A percentile compares a stretch with the other conserved stretches of the same genome.
phyloP scores from a whole-genome alignment of 2,113 vertebrate species.

The Pelvicachromis taeniatus region DNA sequence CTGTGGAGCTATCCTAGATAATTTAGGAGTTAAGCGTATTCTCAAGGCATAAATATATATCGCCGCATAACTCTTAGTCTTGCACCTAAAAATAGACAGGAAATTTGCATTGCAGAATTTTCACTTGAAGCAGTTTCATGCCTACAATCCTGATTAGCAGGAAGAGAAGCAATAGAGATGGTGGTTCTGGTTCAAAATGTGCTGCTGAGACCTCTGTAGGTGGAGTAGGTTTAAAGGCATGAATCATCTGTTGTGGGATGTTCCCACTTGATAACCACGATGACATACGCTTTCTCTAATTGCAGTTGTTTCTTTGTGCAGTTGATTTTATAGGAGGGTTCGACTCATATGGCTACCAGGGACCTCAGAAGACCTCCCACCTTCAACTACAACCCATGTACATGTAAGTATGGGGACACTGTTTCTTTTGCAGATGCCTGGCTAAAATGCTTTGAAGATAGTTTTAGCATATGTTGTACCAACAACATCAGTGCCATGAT shows the following conservation, averaged over 20 bases:
- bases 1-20: conserved; percentile 25
- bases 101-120: not conserved
- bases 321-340: conserved; percentile 99
- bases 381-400: conserved; percentile 99
- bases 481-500: not conserved
- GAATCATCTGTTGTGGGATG: conserved; percentile 27
- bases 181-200: not conserved
- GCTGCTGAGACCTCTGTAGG: not conserved
- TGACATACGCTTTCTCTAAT: conserved; percentile 9
- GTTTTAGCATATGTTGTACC: not conserved
- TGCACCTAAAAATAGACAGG: conserved; percentile 25
- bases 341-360: conserved; percentile 98
- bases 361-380: conserved; percentile 99
- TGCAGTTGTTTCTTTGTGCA: conserved; percentile 52
- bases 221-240: conserved; percentile 5
- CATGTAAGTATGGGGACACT: conserved; percentile 83
- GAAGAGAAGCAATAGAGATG: not conserved
- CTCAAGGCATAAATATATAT: conserved; percentile 44
- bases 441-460: not conserved
- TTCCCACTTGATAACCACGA: not conserved
- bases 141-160: not conserved
- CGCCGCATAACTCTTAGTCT: not conserved
- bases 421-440: not conserved
- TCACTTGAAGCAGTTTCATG: not conserved
- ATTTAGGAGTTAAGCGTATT: conserved; percentile 46